These are phyloP conservation scores for Australoheros scitulus DNA, from an alignment of 2,113 vertebrate species.

Conservation along the genomic window DNA sequence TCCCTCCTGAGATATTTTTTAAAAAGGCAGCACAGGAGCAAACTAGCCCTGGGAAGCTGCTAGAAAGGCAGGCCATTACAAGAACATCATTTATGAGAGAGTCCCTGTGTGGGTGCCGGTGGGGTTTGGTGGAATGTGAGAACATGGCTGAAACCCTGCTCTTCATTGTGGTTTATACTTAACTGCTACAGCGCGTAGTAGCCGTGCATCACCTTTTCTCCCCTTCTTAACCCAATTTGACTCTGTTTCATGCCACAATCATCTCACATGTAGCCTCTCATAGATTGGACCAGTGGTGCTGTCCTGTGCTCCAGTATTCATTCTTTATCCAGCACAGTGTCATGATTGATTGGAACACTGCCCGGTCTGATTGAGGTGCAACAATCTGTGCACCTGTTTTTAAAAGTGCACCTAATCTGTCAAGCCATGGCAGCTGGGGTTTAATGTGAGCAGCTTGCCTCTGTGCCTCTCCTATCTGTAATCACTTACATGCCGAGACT, in stretches of 20 bases:
- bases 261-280: background rate
- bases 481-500: background rate
- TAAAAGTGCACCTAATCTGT: background rate
- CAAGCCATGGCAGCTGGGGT: background rate
- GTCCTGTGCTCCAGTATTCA: background rate
- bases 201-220: background rate
- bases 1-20: background rate
- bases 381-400: background rate
- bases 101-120: background rate
- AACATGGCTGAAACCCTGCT: background rate
- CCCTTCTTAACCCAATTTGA: background rate
- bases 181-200: background rate
- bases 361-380: background rate
- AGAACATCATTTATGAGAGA: conserved; percentile 3
- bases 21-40: background rate
- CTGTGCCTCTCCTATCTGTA: background rate
- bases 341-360: background rate
- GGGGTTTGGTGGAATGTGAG: background rate
- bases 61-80: background rate
- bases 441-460: background rate
- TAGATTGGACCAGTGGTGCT: background rate
- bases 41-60: background rate
- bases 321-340: background rate
- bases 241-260: background rate
- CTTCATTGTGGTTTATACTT: background rate